phyloP scores from a whole-genome alignment of 2,797 vertebrate genomes.

The Sphenodon punctatus region DNA sequence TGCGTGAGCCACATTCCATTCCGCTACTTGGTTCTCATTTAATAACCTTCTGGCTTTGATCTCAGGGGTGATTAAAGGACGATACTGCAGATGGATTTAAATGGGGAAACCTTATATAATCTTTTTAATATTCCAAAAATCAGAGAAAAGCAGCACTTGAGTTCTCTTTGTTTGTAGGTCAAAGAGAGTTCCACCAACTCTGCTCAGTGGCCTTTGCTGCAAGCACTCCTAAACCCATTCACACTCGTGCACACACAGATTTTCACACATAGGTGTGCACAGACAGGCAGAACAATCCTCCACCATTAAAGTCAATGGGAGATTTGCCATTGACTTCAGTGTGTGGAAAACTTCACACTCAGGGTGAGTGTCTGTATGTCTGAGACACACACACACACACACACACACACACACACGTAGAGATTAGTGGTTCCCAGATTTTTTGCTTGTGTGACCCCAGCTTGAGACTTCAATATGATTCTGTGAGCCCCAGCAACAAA shows the following conservation, averaged over 20 bases:
- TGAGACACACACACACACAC: no score
- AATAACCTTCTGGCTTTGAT: slow-evolving; percentile 53
- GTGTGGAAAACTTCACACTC: no score
- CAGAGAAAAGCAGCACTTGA: neutral
- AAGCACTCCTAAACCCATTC: neutral
- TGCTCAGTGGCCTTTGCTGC: neutral
- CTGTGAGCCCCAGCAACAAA: no score
- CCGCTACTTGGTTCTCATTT: slow-evolving; percentile 9
- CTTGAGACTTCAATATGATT: no score
- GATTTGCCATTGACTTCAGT: no score
- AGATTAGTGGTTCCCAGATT: no score
- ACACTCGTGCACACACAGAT: neutral
- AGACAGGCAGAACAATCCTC: no score
- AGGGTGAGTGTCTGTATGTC: no score
- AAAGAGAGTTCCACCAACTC: neutral
- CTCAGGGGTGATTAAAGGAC: slow-evolving; percentile 30
- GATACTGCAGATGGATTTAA: slow-evolving; percentile 57
- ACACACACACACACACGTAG: neutral
- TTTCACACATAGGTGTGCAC: neutral
- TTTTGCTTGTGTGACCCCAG: no score
- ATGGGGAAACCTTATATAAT: slow-evolving; percentile 61
- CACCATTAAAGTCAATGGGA: no score
- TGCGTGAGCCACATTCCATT: neutral
- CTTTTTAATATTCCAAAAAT: slow-evolving; percentile 28
- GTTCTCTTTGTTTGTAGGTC: neutral